phyloP scores from a whole-genome alignment of 92 coral and sea anemone species.

The Heliopora coerulea region DNA sequence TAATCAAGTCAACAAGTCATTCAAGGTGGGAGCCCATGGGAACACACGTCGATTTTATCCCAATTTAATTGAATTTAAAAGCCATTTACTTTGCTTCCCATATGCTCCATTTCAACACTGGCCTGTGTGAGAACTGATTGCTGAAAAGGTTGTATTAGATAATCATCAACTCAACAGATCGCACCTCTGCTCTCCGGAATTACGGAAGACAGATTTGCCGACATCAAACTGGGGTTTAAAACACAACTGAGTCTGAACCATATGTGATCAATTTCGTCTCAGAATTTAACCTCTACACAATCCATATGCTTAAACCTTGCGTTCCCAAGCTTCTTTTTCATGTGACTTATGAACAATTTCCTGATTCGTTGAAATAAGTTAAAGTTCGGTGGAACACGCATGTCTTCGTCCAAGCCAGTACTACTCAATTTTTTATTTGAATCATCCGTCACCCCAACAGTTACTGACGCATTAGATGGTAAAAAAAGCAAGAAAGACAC shows the following conservation, averaged over 20 bases:
- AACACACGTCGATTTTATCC: conserved; percentile 13
- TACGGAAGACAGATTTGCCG: background rate
- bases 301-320: background rate
- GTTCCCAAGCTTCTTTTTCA: no score
- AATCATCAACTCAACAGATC: background rate
- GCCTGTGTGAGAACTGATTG: background rate
- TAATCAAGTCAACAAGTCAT: no score
- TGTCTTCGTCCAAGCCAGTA: no score
- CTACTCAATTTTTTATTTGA: no score
- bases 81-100: conserved; percentile 7
- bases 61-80: conserved; percentile 37
- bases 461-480: no score
- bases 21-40: background rate
- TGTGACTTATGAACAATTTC: no score
- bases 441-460: no score
- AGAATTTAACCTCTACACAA: conserved; percentile 22
- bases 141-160: background rate
- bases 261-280: conserved; percentile 36
- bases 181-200: background rate
- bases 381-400: no score
- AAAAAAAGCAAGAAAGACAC: no score
- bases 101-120: background rate
- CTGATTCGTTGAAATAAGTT: no score
- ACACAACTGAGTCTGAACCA: background rate
- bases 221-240: background rate